A percentile compares a stretch with the other conserved stretches of the same genome.
phyloP scores from a whole-genome alignment of 1,140 invertebrate genomes.

The Venustaconcha ellipsiformis region DNA sequence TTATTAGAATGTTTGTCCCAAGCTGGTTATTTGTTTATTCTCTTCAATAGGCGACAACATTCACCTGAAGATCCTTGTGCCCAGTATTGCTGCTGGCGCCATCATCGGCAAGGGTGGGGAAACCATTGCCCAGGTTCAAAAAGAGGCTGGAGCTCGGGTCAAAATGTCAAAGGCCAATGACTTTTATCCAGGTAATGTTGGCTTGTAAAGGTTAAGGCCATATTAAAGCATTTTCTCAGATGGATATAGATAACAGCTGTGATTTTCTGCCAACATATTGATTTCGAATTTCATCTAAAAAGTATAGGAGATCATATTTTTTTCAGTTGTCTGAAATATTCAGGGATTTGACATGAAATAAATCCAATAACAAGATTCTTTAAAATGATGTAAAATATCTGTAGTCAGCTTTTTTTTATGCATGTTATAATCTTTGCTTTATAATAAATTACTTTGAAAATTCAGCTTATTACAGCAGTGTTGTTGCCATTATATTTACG shows the following conservation, averaged over 20 bases:
- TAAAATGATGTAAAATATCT: no score
- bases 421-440: no score
- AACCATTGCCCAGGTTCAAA: constrained; percentile 96
- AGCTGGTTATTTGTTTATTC: not conserved
- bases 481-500: no score
- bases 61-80: constrained; percentile 93
- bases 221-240: not conserved
- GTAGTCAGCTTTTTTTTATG: no score
- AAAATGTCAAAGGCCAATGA: constrained; percentile 99
- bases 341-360: no score
- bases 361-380: no score
- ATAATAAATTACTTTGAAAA: no score
- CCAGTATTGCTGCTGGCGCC: constrained; percentile 94
- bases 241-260: not conserved
- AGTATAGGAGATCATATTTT: no score
- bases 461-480: no score
- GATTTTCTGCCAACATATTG: not conserved
- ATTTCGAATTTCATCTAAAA: no score
- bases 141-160: constrained; percentile 92
- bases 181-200: constrained; percentile 90
- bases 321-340: no score
- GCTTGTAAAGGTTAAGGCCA: not conserved
- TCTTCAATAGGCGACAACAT: constrained; percentile 66
- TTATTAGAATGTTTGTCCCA: no score
- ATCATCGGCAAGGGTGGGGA: constrained; percentile 98